Percentiles rank a stretch among this genome's conserved stretches.
phyloP scores from a whole-genome alignment of 2,113 vertebrate genomes.

The Leptocoma aspasia region DNA sequence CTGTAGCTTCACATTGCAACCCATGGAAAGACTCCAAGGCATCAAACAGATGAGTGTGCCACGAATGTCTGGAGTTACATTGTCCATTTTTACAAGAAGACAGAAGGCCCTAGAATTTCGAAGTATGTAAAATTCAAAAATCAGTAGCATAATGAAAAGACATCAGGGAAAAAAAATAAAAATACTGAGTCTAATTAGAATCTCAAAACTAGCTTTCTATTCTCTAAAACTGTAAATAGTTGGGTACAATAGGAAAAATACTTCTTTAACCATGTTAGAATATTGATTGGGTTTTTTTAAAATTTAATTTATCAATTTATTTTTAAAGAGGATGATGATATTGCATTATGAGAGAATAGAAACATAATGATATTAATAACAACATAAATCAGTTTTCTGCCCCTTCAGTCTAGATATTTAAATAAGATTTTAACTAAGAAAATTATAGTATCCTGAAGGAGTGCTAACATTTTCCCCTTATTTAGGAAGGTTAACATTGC shows the following conservation, averaged over 20 bases:
- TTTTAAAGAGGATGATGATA: background rate
- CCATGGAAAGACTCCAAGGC: background rate
- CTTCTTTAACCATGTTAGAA: background rate
- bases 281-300: rapidly evolving
- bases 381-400: background rate
- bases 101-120: background rate
- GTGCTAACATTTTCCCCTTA: background rate
- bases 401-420: background rate
- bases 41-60: background rate
- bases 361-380: background rate
- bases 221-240: background rate
- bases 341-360: background rate
- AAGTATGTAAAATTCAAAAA: background rate
- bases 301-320: background rate
- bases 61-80: background rate
- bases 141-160: background rate
- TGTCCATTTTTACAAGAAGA: background rate
- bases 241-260: background rate
- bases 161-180: background rate
- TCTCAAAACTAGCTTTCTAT: background rate
- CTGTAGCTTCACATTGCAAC: background rate
- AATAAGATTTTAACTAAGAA: background rate
- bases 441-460: background rate
- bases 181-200: background rate
- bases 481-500: background rate